Base-by-base conservation (phyloP, 1,140 invertebrate genomes). In the Protaetia brevitarsis region DNA sequence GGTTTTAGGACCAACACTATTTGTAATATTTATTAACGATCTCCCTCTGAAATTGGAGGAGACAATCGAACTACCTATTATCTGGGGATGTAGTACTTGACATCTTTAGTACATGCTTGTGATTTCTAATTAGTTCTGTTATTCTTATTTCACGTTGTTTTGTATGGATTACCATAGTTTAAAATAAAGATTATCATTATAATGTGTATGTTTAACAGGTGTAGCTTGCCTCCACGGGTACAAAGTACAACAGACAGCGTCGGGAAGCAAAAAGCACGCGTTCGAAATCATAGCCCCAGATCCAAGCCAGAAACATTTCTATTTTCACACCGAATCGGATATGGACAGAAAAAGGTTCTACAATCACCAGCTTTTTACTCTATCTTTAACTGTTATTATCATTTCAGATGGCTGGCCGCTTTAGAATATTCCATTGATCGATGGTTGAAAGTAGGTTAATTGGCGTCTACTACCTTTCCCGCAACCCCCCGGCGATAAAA, bases 151-250 rank as follows among this genome's bases (percentile, higher is more conserved):
- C n/a, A n/a, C n/a, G n/a, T n/a, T n/a, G n/a, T n/a, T n/a, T n/a
- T n/a, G n/a, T n/a, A n/a, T n/a, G n/a, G n/a, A n/a, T n/a, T n/a
- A n/a, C n/a, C n/a, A n/a, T n/a, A n/a, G n/a, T n/a, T n/a, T n/a
- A n/a, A n/a, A n/a, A n/a, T n/a, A 34, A 34, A 34, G 31, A n/a
- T 6, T 7, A 7, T n/a, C n/a, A n/a, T 19, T 51, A 51, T 8
- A 19, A 19, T 51, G 6, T 10, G 6, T 51, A 6, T 51, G 6
- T 13, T 67, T 63, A 13, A 72, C 72, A 78, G 93, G 94, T 58
- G 92, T 96, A 78, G 90, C 91, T 41, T 95, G 93, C 80, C 83
- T 97, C n/a, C 95, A 97, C 78, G 95, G 95, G 51, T 98, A 96
- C 80, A 86, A 89, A 75, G 92, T 97, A 64, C 92, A 94, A 79